These are phyloP conservation scores for Bombus cullumanus DNA, from an alignment of 1,140 invertebrate species.

Conservation along the genomic window DNA sequence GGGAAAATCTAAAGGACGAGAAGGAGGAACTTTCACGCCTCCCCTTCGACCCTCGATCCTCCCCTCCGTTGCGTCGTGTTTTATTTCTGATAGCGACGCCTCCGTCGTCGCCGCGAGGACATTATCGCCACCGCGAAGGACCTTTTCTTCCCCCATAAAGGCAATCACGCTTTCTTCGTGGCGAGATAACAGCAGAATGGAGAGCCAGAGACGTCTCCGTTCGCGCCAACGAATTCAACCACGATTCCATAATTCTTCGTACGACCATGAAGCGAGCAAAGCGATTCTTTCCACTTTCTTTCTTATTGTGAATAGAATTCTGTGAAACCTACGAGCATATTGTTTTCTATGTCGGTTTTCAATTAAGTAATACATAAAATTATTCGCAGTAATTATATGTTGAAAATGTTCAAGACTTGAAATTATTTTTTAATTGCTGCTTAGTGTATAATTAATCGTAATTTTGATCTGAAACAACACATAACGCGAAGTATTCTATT, in stretches of 20 bases:
- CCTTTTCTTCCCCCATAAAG: conserved; percentile 83
- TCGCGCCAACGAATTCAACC: conserved; percentile 49
- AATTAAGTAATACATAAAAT: neutral
- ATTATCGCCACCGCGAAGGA: conserved; percentile 82
- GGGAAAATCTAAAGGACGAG: conserved; percentile 46
- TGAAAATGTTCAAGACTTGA: too few species aligned
- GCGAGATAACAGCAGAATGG: conserved; percentile 80
- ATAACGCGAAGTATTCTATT: neutral
- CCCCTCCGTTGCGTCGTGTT: conserved; percentile 70
- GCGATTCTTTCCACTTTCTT: neutral
- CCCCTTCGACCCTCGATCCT: conserved; percentile 38
- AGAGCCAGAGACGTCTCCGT: conserved; percentile 66
- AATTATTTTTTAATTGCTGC: neutral
- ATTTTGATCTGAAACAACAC: neutral
- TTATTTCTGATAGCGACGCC: conserved; percentile 82
- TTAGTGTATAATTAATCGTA: neutral
- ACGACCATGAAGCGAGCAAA: neutral
- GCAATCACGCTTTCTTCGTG: conserved; percentile 81
- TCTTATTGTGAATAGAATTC: neutral
- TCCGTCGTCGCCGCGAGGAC: conserved; percentile 73
- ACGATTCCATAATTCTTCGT: conserved; percentile 41
- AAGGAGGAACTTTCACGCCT: conserved; percentile 33
- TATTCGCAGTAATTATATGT: too few species aligned
- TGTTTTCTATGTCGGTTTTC: neutral
- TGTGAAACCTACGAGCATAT: neutral